phyloP scores from a whole-genome alignment of 2,113 vertebrate species.

The Oryctolagus cuniculus region mOryCun1.1 NC_091440.1:54650501-54651000 shows the following conservation, averaged over 20 bases:
- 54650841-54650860: background rate
- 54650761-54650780: background rate
- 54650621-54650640: background rate
- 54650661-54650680: slow-evolving; percentile 17
- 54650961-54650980: background rate
- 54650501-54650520: slow-evolving; percentile 60
- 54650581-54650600: background rate
- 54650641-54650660: background rate
- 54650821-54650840: background rate
- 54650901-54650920: background rate
- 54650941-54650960: background rate
- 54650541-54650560: slow-evolving; percentile 30
- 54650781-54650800: background rate
- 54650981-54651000: background rate
- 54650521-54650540: slow-evolving; percentile 38
- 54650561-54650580: slow-evolving; percentile 33
- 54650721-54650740: background rate
- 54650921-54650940: slow-evolving; percentile 43
- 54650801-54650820: background rate
- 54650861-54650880: background rate
- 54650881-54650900: background rate
- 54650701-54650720: background rate
- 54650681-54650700: background rate
- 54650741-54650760: background rate
- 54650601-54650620: background rate